Percentiles rank a stretch among this genome's conserved stretches.
phyloP scores from a whole-genome alignment of 2,888 invertebrate genomes.

The Xiphydria camelus region DNA sequence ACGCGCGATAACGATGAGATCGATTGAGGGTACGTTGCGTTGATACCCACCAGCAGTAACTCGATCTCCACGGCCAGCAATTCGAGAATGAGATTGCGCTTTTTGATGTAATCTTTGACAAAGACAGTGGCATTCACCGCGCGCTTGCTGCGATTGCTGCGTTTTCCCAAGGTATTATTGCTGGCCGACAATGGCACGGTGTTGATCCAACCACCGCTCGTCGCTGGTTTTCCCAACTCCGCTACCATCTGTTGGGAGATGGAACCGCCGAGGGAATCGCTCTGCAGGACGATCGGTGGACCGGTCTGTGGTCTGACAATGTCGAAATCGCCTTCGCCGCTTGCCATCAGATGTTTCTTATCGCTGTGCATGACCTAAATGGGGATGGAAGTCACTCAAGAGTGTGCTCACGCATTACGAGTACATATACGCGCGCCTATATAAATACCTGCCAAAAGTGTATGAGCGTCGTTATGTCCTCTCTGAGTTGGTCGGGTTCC shows the following conservation, averaged over 20 bases:
- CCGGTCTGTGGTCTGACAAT: constrained; percentile 47
- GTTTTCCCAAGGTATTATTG: constrained; percentile 70
- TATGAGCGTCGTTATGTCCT: constrained; percentile 86
- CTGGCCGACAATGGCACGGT: constrained; percentile 80
- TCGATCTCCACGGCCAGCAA: constrained; percentile 94
- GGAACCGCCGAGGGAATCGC: constrained; percentile 44
- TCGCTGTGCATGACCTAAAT: constrained; percentile 85
- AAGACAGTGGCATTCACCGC: constrained; percentile 70
- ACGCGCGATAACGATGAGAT: no score
- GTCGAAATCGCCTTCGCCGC: constrained; percentile 70
- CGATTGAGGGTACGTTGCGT: no score
- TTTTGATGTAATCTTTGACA: constrained; percentile 93
- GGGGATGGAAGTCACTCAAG: no score
- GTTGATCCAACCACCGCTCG: constrained; percentile 91
- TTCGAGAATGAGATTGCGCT: constrained; percentile 90
- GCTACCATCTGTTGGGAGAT: constrained; percentile 43
- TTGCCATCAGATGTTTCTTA: constrained; percentile 85
- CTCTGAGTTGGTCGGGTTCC: constrained; percentile 74
- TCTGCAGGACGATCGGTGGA: constrained; percentile 31
- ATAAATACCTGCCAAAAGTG: constrained; percentile 94
- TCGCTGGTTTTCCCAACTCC: constrained; percentile 54
- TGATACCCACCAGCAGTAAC: constrained; percentile 73
- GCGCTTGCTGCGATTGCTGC: constrained; percentile 76
- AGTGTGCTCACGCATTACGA: neutral
- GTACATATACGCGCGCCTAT: no score